Percentiles rank a stretch among this genome's conserved stretches.
These are phyloP conservation scores for Opisthograptis luteolata DNA, from an alignment of 2,888 invertebrate species.

Conservation along the genomic window DNA sequence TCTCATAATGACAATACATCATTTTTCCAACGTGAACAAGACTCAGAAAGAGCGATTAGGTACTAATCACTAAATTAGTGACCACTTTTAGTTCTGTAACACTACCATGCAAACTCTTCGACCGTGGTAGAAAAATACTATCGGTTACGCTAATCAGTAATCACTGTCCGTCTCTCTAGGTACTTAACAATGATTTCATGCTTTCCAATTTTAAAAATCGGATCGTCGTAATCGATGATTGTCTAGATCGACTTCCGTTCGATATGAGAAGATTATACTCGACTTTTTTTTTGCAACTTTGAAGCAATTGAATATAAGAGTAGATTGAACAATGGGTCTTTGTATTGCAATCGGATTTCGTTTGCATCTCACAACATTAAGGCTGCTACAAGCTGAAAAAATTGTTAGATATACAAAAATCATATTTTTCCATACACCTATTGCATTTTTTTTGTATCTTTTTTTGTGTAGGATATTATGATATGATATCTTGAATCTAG, in stretches of 20 bases:
- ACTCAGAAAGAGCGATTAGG: no score
- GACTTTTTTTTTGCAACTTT: constrained; percentile 42
- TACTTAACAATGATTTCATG: constrained; percentile 49
- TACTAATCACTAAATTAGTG: not conserved
- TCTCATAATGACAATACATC: no score
- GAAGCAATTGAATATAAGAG: constrained; percentile 38
- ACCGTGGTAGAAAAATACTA: constrained; percentile 5
- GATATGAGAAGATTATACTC: constrained; percentile 41
- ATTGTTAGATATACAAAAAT: no score
- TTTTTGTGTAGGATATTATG: no score
- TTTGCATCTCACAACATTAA: constrained; percentile 54
- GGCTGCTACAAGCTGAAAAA: constrained; percentile 9
- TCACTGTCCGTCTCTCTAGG: constrained; percentile 40
- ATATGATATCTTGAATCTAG: no score
- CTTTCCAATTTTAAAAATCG: constrained; percentile 60
- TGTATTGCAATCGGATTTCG: constrained; percentile 58
- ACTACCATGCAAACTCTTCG: constrained; percentile 1
- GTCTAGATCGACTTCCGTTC: constrained; percentile 57
- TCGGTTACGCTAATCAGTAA: constrained; percentile 41
- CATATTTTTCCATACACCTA: no score
- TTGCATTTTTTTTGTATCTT: no score
- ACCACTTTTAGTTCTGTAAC: not conserved
- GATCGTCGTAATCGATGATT: constrained; percentile 54
- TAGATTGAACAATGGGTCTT: constrained; percentile 58
- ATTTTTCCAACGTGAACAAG: no score